Evolutionary conservation across 2,797 vertebrate species (phyloP).

Genomic region (Cetoscarus ocellatus): DNA sequence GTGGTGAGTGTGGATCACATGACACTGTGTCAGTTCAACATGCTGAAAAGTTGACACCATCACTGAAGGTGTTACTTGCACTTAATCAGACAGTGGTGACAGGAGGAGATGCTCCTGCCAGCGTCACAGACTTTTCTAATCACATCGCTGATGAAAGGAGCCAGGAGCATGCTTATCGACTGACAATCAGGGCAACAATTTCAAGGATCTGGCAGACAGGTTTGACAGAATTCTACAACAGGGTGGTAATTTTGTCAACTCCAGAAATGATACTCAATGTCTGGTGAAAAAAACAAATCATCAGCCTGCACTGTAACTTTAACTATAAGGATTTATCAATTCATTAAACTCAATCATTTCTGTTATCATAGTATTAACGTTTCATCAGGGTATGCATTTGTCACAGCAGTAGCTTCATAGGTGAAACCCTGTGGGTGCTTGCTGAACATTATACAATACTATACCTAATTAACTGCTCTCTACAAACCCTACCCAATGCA

Average conservation of each 20-base stretch:
- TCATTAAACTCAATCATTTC: no score
- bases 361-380: no score
- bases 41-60: conserved; percentile 51
- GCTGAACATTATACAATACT: no score
- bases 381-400: no score
- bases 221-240: conserved; percentile 1
- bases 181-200: conserved; percentile 34
- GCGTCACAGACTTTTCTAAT: conserved; percentile 41
- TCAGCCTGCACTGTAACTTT: not conserved
- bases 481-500: no score
- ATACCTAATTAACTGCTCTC: no score
- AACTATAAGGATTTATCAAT: no score
- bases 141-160: conserved; percentile 40
- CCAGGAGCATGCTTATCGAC: conserved; percentile 30
- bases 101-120: conserved; percentile 23
- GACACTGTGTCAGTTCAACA: conserved; percentile 24
- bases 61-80: conserved; percentile 32
- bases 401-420: no score
- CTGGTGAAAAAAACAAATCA: not conserved
- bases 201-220: conserved; percentile 3
- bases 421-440: no score
- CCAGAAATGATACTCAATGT: not conserved
- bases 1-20: conserved; percentile 18
- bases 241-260: not conserved
- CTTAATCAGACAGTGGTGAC: conserved; percentile 39